Percentiles rank a stretch among this genome's conserved stretches.
Evolutionary conservation across 2,113 vertebrate species (phyloP).

Genomic region (Amphiprion ocellaris): DNA sequence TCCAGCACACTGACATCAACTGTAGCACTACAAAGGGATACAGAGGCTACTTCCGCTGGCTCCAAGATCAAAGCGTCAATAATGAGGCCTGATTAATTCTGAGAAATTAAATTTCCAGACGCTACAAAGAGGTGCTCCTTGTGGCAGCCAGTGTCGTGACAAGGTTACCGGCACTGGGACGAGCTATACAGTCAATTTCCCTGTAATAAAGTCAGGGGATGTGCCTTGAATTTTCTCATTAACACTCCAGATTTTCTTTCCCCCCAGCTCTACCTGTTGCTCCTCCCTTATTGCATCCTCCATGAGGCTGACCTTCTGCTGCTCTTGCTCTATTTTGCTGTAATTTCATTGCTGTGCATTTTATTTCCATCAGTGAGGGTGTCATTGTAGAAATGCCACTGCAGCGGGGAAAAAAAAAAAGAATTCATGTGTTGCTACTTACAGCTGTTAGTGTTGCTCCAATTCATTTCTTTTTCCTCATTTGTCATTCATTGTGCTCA

Average conservation of each 20-base stretch:
- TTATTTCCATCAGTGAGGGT: slow-evolving; percentile 29
- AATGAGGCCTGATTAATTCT: slow-evolving; percentile 69
- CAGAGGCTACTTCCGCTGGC: slow-evolving; percentile 37
- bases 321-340: slow-evolving; percentile 14
- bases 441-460: slow-evolving; percentile 6
- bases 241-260: slow-evolving; percentile 33
- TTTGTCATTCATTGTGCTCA: slow-evolving; percentile 2
- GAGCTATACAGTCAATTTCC: slow-evolving; percentile 41
- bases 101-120: slow-evolving; percentile 60
- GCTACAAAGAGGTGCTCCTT: slow-evolving; percentile 29
- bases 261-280: slow-evolving; percentile 20
- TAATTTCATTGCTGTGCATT: slow-evolving; percentile 40
- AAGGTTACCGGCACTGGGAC: slow-evolving; percentile 38
- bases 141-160: slow-evolving; percentile 27
- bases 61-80: slow-evolving; percentile 66
- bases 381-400: slow-evolving; percentile 25
- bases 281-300: slow-evolving; percentile 29
- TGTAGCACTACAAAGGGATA: slow-evolving; percentile 59
- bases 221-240: slow-evolving; percentile 51
- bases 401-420: neutral
- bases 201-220: slow-evolving; percentile 31
- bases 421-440: slow-evolving; percentile 1
- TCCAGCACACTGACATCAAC: slow-evolving; percentile 59
- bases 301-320: slow-evolving; percentile 35
- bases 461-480: neutral